These are phyloP conservation scores for Beaufortia kweichowensis DNA, from an alignment of 2,113 vertebrate genomes.

Conservation along the genomic window DNA sequence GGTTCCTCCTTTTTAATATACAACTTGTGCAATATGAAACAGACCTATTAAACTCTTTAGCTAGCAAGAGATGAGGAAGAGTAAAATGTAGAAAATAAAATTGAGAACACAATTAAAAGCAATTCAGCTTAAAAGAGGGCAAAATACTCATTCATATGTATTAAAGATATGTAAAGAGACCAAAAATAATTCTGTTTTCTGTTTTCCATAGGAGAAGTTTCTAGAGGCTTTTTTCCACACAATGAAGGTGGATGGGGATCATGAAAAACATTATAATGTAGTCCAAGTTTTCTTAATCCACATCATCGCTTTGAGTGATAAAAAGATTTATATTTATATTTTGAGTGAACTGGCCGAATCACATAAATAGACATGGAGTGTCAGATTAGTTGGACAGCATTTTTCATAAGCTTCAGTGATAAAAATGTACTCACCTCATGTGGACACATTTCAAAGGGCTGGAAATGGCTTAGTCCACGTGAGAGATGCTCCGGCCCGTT, in stretches of 20 bases:
- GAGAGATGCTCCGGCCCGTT: slow-evolving; percentile 65
- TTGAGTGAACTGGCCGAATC: neutral
- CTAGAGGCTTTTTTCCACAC: no score
- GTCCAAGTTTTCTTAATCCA: no score
- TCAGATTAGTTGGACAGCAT: no score
- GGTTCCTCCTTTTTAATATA: slow-evolving; percentile 15
- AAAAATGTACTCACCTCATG: slow-evolving; percentile 78
- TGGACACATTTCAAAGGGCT: slow-evolving; percentile 82
- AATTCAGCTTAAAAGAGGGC: neutral
- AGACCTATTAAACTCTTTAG: neutral
- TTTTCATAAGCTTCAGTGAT: neutral
- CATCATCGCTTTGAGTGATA: no score
- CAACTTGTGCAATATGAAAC: neutral
- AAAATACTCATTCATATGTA: neutral
- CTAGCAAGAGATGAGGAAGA: neutral
- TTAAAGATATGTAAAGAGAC: no score
- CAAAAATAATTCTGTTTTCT: no score
- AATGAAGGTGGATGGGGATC: no score
- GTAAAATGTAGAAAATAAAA: neutral
- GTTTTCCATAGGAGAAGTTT: no score
- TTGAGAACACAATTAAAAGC: neutral
- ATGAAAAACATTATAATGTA: no score
- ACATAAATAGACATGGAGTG: neutral
- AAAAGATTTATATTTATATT: no score
- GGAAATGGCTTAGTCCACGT: slow-evolving; percentile 86